These are phyloP conservation scores for Megaceryle maxima DNA, from an alignment of 2,113 vertebrate species.

Conservation along the genomic window DNA sequence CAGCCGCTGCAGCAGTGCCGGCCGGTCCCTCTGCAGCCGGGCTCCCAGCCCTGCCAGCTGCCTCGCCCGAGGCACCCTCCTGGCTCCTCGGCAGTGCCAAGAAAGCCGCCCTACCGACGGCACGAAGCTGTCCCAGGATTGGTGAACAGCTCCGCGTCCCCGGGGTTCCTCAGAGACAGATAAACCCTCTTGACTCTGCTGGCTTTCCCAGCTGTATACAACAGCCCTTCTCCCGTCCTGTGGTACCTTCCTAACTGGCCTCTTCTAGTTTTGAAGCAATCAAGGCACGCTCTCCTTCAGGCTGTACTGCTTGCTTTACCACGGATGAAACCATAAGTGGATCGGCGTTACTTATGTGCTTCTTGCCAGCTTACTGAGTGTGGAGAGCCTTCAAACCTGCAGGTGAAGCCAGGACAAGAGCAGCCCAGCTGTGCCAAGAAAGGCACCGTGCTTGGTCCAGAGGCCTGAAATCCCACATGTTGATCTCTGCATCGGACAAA, in stretches of 20 bases:
- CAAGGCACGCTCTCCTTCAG: not conserved
- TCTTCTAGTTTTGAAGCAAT: not conserved
- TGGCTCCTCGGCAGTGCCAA: rapidly evolving
- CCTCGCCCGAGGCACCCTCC: not conserved
- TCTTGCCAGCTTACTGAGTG: not conserved
- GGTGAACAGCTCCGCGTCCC: not conserved
- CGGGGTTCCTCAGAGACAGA: too few species aligned
- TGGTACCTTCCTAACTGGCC: rapidly evolving
- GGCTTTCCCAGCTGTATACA: not conserved
- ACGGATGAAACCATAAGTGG: not conserved
- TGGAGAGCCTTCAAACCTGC: not conserved
- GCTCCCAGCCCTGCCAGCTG: not conserved
- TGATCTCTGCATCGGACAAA: not conserved
- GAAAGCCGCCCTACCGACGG: rapidly evolving
- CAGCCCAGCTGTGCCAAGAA: not conserved
- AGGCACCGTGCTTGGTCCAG: not conserved
- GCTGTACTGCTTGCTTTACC: not conserved
- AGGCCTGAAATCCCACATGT: rapidly evolving
- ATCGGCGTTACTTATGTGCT: not conserved
- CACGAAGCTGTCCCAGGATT: rapidly evolving
- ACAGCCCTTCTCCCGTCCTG: rapidly evolving
- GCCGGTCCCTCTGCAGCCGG: not conserved
- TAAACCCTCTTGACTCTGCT: too few species aligned
- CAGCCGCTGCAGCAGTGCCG: not conserved
- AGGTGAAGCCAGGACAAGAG: not conserved